A percentile compares a stretch with the other conserved stretches of the same genome.
Evolutionary conservation across 35 echinoderm and acorn worm species (phyloP).

Genomic region (Heliocidaris tuberculata): DNA sequence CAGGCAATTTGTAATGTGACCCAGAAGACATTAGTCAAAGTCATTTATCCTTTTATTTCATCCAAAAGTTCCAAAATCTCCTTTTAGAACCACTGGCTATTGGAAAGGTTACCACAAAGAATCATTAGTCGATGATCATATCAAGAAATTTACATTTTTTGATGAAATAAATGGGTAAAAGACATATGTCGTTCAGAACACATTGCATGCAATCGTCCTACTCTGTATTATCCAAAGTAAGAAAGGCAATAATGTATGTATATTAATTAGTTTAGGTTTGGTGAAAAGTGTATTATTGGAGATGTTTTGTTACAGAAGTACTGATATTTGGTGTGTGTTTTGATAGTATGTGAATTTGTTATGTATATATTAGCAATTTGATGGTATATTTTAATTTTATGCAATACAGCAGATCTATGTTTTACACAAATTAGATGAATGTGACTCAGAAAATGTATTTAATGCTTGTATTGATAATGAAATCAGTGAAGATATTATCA

Average conservation of each 20-base stretch:
- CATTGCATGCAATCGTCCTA: background rate
- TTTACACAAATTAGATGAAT: background rate
- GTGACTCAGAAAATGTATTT: background rate
- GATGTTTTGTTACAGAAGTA: background rate
- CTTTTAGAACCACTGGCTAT: too few species aligned
- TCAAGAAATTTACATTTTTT: too few species aligned
- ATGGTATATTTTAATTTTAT: conserved; percentile 6
- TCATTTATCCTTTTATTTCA: too few species aligned
- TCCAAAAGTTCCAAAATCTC: too few species aligned
- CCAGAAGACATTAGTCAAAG: too few species aligned
- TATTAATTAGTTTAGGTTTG: background rate
- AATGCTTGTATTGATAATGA: background rate
- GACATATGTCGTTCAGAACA: background rate
- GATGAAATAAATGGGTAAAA: background rate
- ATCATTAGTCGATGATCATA: too few species aligned
- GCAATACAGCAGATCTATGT: background rate
- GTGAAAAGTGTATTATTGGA: background rate
- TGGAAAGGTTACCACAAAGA: too few species aligned
- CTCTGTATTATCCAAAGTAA: background rate
- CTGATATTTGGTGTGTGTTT: background rate
- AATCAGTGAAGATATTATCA: too few species aligned
- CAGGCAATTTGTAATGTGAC: too few species aligned
- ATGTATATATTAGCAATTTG: background rate
- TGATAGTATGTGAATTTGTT: background rate
- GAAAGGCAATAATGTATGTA: background rate